These are phyloP conservation scores for Tetranychus truncatus DNA, from an alignment of 2,888 invertebrate genomes.

Conservation along the genomic window DNA sequence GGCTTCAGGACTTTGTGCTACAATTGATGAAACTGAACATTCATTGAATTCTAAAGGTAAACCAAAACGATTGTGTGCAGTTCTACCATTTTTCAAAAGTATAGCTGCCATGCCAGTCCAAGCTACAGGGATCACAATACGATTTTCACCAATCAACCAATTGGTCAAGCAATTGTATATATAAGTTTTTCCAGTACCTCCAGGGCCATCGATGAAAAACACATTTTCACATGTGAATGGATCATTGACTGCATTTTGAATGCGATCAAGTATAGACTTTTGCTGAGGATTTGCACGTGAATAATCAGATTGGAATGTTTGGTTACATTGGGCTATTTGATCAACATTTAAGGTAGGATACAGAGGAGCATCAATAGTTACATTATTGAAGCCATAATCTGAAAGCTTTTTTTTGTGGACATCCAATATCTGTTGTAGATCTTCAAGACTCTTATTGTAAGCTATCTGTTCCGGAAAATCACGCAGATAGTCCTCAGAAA, in stretches of 20 bases:
- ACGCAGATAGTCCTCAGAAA: conserved; percentile 14
- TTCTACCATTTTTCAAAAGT: conserved; percentile 21
- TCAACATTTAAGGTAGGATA: background rate
- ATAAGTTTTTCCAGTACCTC: conserved; percentile 35
- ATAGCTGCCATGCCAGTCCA: conserved; percentile 30
- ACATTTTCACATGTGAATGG: background rate
- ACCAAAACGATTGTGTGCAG: conserved; percentile 22
- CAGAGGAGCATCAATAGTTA: background rate
- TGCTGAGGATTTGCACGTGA: background rate
- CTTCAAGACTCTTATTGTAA: background rate
- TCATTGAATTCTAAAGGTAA: conserved; percentile 14
- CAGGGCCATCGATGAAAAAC: conserved; percentile 33
- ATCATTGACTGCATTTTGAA: background rate
- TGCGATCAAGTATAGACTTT: background rate
- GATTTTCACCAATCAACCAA: conserved; percentile 20
- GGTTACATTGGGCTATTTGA: background rate
- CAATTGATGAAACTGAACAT: background rate
- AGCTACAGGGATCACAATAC: conserved; percentile 25
- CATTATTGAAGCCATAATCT: background rate
- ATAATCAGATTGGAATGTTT: too few species aligned
- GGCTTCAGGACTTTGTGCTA: background rate
- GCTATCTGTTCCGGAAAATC: background rate
- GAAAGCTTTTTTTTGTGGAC: background rate
- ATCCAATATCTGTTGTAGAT: background rate
- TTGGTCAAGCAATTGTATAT: conserved; percentile 28